Evolutionary conservation across 2,888 invertebrate genomes (phyloP), one percentile per base, ranked within the genome.

Genomic region (Teleiodes luculella): DNA sequence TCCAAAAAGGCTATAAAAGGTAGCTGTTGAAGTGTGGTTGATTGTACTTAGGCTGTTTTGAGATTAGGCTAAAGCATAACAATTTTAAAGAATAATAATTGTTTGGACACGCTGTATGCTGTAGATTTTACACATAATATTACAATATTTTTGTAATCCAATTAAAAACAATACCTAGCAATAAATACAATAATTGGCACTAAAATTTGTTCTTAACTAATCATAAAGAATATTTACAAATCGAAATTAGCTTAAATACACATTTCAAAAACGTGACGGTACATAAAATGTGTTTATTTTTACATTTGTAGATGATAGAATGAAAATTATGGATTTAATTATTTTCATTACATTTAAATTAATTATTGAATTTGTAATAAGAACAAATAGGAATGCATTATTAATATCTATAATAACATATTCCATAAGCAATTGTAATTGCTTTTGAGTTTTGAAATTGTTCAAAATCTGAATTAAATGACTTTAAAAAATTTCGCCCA

Each of bases 181-280:
- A 24, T 24, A 24, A 24, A 24, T 24, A 24, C 24, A 24, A 67
- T 66, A 66, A 68, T 70, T 70, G 69, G 69, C 67, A 70, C 69
- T 65, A 62, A 61, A 60, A 59, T 61, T 64, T 62, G 62, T 63
- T 61, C 62, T 59, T 52, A 59, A 61, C 33, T 52, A 59, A 61
- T 30, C 51, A 53, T 33, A 33, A 53, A 50, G 6, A 58, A 56
- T 63, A 63, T 66, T 63, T 66, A 66, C 64, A 67, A 24, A 24
- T 24, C 24, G 24, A 24, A 24, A 24, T 24, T 6, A 24, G 24
- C 24, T 24, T 24, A n/a, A n/a, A n/a, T n/a, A n/a, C 6, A 6
- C 24, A 24, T 24, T 24, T 6, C 3, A 24, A 6, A 24, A 24
- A 24, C 24, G 24, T 6, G 6, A 24, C 6, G 24, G 6, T n/a